phyloP scores from a whole-genome alignment of 2,797 vertebrate genomes.

The Diplodus puntazzo region DNA sequence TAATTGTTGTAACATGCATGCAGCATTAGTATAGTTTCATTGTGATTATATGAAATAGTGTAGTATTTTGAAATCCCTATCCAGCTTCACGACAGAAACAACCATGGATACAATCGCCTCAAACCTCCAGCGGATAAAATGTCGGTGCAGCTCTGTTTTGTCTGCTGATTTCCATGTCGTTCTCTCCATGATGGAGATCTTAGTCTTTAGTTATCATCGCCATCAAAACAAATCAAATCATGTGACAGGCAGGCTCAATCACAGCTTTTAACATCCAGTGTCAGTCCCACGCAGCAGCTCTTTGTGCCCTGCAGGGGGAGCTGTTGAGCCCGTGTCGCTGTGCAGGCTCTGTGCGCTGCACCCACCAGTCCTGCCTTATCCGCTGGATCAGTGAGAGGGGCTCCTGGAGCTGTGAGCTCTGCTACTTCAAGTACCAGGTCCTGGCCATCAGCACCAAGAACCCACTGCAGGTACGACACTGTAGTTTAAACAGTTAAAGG shows the following conservation, averaged over 20 bases:
- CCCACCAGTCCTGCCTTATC: conserved; percentile 92
- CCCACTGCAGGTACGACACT: conserved; percentile 86
- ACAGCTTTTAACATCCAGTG: not conserved
- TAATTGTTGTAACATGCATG: too few relatives aligned
- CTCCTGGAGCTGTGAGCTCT: conserved; percentile 93
- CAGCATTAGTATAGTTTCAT: not conserved
- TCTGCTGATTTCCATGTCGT: conserved; percentile 4
- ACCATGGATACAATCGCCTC: not conserved
- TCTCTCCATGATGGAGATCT: not conserved
- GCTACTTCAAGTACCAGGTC: conserved; percentile 94
- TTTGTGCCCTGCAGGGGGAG: conserved; percentile 86
- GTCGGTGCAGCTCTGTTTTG: conserved; percentile 1
- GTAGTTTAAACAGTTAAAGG: not conserved
- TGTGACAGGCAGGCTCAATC: not conserved
- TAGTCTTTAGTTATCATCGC: not conserved
- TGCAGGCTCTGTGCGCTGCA: conserved; percentile 90
- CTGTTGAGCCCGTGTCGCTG: conserved; percentile 91
- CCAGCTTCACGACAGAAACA: not conserved
- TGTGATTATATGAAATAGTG: not conserved
- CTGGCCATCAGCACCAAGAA: conserved; percentile 94
- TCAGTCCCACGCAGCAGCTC: conserved; percentile 10
- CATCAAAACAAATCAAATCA: conserved; percentile 22
- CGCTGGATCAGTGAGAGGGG: conserved; percentile 94
- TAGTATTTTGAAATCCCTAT: conserved; percentile 6
- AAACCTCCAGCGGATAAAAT: conserved; percentile 15